Evolutionary conservation across 2,888 invertebrate genomes (phyloP).

Genomic region (Agapetus fuscipes): DNA sequence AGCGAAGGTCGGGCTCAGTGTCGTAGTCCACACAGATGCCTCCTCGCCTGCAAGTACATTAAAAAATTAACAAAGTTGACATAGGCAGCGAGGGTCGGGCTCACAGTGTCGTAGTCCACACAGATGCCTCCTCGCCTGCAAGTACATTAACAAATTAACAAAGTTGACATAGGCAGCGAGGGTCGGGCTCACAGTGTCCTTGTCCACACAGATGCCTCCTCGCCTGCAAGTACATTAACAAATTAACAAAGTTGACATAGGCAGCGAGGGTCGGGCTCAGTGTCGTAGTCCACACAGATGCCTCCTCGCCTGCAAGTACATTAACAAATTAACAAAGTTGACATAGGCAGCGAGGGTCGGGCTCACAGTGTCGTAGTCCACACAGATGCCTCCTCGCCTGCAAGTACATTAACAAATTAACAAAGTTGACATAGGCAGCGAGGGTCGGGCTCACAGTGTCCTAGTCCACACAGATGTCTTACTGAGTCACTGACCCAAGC

Average conservation of each 20-base stretch:
- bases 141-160: too few species aligned
- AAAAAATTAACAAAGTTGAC: too few species aligned
- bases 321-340: too few species aligned
- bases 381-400: conserved; percentile 18
- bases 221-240: too few species aligned
- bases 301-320: conserved; percentile 19
- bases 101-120: conserved; percentile 9
- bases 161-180: too few species aligned
- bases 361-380: conserved; percentile 9
- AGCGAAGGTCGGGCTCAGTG: conserved; percentile 14
- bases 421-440: too few species aligned
- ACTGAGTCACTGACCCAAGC: too few species aligned
- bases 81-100: conserved; percentile 17
- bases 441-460: background rate
- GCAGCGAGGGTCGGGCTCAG: conserved; percentile 16
- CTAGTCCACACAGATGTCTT: background rate
- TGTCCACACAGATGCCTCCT: too few species aligned
- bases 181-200: too few species aligned
- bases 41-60: conserved; percentile 17
- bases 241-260: conserved; percentile 16
- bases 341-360: conserved; percentile 18
- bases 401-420: too few species aligned
- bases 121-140: conserved; percentile 18
- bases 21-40: conserved; percentile 14
- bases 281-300: conserved; percentile 12